phyloP scores from a whole-genome alignment of 2,113 vertebrate genomes.

The Rhabdornis inornatus region DNA sequence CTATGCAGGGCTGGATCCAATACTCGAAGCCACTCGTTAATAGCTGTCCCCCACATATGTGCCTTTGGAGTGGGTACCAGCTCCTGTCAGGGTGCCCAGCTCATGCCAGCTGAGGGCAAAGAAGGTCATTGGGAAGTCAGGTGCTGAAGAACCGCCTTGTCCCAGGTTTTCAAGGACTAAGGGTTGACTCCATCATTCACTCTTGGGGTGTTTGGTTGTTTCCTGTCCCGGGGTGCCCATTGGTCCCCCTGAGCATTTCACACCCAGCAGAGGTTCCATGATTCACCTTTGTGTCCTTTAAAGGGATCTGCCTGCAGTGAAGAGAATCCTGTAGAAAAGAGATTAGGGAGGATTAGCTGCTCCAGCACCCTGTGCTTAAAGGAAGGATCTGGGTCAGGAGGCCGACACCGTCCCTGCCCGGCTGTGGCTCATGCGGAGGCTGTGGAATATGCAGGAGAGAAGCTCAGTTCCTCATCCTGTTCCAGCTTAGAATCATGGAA shows the following conservation, averaged over 20 bases:
- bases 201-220: not conserved
- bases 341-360: slow-evolving; percentile 22
- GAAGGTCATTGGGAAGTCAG: not conserved
- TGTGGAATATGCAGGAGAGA: not conserved
- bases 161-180: not conserved
- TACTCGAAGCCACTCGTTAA: accelerated
- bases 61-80: not conserved
- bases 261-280: not conserved
- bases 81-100: not conserved
- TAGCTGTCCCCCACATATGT: not conserved
- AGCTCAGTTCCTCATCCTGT: not conserved
- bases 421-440: not conserved
- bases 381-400: slow-evolving; percentile 41
- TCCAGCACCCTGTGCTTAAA: not conserved
- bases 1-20: accelerated
- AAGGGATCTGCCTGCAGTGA: not conserved
- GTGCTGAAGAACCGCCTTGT: not conserved
- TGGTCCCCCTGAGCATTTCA: not conserved
- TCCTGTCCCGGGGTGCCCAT: accelerated
- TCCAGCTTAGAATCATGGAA: not conserved
- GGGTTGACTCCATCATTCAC: accelerated
- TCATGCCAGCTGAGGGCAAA: not conserved
- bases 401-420: accelerated
- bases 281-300: not conserved
- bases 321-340: not conserved